Evolutionary conservation across 2,113 vertebrate species (phyloP).

Genomic region (Monarcha castaneiventris): DNA sequence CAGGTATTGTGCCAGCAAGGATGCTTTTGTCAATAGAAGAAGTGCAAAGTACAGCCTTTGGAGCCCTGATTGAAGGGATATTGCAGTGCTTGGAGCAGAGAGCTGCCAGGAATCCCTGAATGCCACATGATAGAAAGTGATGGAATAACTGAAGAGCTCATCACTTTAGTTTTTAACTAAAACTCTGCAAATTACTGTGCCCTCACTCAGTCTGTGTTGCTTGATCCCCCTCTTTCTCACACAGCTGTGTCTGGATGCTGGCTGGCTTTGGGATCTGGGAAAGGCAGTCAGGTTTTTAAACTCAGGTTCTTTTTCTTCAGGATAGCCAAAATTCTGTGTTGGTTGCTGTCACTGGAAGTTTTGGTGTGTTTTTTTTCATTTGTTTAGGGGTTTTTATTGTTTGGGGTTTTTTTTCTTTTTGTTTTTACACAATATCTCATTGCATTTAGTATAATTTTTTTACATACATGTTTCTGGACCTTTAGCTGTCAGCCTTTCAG

Average conservation of each 20-base stretch:
- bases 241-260: constrained; percentile 18
- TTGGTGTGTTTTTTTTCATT: neutral
- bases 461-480: neutral
- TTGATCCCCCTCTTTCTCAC: neutral
- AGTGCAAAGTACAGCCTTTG: neutral
- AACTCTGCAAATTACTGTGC: neutral
- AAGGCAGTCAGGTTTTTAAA: neutral
- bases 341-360: neutral
- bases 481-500: neutral
- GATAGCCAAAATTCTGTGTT: neutral
- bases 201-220: neutral
- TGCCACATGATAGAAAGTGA: neutral
- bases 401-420: neutral
- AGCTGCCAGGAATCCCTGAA: neutral
- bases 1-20: neutral
- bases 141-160: constrained; percentile 12
- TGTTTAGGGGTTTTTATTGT: neutral
- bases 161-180: neutral
- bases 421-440: neutral
- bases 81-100: neutral
- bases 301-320: neutral
- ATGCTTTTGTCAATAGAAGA: neutral
- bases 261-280: neutral
- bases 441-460: neutral
- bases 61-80: neutral